These are phyloP conservation scores for Rallus crepitans DNA, from an alignment of 2,797 vertebrate genomes.

Conservation along the genomic window DNA sequence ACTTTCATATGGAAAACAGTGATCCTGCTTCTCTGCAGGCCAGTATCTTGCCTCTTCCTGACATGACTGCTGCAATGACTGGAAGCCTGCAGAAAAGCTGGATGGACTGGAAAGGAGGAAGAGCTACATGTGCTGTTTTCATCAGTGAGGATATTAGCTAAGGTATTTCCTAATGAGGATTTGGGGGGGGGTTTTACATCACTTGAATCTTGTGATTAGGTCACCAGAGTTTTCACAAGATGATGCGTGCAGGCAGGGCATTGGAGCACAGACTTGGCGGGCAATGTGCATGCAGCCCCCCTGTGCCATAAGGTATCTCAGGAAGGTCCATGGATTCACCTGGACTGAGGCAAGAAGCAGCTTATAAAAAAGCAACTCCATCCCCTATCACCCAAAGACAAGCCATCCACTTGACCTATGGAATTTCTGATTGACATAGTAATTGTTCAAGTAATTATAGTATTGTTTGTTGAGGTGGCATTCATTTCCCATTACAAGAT, in stretches of 20 bases:
- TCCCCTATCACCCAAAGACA: not conserved
- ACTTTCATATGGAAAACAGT: not conserved
- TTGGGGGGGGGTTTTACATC: not conserved
- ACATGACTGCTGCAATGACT: not conserved
- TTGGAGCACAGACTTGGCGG: not conserved
- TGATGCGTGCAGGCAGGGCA: not conserved
- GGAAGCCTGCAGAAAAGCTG: not conserved
- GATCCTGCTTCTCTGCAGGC: not conserved
- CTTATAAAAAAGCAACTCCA: not conserved
- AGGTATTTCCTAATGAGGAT: not conserved
- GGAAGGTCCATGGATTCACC: not conserved
- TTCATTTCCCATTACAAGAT: not conserved
- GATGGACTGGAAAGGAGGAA: not conserved
- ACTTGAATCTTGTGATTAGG: not conserved
- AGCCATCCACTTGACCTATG: not conserved
- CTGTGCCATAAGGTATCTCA: not conserved
- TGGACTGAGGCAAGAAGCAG: not conserved
- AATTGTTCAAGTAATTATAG: not conserved
- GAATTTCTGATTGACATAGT: not conserved
- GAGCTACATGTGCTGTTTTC: not conserved
- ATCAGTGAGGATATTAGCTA: not conserved
- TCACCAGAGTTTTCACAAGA: not conserved
- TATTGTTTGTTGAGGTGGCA: slow-evolving; percentile 1
- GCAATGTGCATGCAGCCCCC: not conserved
- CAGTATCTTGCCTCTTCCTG: not conserved